Base-by-base conservation (phyloP, 2,113 vertebrate genomes). In the Rynchops niger region DNA sequence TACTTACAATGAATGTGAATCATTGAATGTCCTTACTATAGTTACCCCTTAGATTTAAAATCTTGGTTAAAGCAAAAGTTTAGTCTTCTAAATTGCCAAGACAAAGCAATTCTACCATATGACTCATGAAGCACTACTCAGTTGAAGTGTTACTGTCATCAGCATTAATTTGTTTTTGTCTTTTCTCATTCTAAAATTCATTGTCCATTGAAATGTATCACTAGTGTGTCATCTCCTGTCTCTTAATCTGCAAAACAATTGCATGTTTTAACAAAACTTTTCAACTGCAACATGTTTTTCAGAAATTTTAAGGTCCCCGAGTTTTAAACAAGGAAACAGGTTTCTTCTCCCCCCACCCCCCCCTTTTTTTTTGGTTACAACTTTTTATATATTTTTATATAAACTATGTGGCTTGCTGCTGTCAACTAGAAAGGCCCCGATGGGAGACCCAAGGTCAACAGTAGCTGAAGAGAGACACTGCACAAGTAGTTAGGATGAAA, bases 401-500 rank as follows among this genome's bases (percentile, higher is more conserved):
- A 58, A 84, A 67, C 52, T 71, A 74, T 14, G 19, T 65, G 21
- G 38, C 81, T 85, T 82, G 81, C 73, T 93, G 26, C 73, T 87
- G 73, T 66, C 91, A 82, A 58, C 65, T 72, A 95, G 73, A 77
- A 91, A 53, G 26, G 86, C 49, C 93, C 86, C 84, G 65, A 3
- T 53, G 89, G 92, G 91, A 96, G 70, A 62, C 45, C 53, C 84
- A 93, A 87, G 95, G 96, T 96, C 89, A 88, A 73, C 83, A 65
- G 70, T 2, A 91, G 70, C 89, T 94, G 86, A 34, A 91, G 79
- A 71, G 45, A 95, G 81, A 69, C 62, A 63, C 70, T 95, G 89
- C 89, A 88, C 70, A 80, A 93, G 86, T 73, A 96, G 83, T 96
- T 93, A 95, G 78, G 73, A 96, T 94, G 81, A 97, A 97, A 95